Conservation (phyloP, 2,888 invertebrate genomes). For the Pristionchus mayeri region DNA sequence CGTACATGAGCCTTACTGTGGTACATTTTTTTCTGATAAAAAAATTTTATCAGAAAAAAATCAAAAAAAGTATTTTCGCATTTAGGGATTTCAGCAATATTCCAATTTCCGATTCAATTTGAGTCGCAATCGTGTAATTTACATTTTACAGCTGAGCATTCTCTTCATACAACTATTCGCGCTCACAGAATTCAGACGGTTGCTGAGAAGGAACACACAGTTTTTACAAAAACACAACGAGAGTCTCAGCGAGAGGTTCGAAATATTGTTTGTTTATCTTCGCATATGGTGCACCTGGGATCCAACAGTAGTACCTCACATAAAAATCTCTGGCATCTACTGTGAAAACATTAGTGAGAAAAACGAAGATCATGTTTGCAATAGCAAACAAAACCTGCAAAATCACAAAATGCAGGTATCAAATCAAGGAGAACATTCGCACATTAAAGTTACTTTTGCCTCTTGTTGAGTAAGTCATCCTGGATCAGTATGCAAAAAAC, state of each 20-base stretch:
- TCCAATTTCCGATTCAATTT: too few species aligned
- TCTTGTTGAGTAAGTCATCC: neutral
- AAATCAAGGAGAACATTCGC: conserved; percentile 33
- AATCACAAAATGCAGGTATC: neutral
- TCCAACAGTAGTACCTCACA: too few species aligned
- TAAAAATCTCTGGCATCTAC: too few species aligned
- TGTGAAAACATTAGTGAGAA: too few species aligned
- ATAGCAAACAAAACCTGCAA: neutral
- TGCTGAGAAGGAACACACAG: neutral
- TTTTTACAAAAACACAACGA: neutral
- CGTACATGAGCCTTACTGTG: neutral
- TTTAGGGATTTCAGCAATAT: too few species aligned
- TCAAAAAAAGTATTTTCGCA: too few species aligned
- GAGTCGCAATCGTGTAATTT: too few species aligned
- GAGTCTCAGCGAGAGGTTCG: neutral
- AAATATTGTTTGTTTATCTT: neutral
- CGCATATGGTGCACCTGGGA: too few species aligned
- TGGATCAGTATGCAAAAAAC: neutral
- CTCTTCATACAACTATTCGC: neutral
- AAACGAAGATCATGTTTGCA: too few species aligned
- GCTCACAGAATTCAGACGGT: neutral
- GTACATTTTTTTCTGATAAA: too few species aligned
- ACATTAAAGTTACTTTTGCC: neutral
- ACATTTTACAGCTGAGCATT: neutral
- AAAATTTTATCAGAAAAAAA: neutral